Evolutionary conservation across 2,113 vertebrate species (phyloP), one percentile per base, ranked within the genome.

Genomic region (Rhinopomastus cyanomelas): DNA sequence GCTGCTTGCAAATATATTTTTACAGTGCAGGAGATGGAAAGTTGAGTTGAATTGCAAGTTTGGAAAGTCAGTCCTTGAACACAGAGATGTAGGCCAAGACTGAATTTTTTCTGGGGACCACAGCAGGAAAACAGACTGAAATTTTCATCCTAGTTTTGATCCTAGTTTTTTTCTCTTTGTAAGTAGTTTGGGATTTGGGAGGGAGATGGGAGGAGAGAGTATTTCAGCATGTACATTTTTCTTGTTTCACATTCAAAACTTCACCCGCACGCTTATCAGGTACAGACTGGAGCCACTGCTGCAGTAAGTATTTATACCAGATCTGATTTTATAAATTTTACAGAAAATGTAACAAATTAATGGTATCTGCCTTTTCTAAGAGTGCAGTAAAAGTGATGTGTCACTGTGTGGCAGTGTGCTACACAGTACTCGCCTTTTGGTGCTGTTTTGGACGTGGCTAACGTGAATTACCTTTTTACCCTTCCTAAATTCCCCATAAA

Each of bases 391-490:
- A 53, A 65, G 61, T 22, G 36, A 22, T 62, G 81, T 48, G 92
- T 79, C 95, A 76, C 95, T 39, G 90, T 78, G 95, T 95, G 95
- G 95, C 94, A 88, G 80, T 93, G 73, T 86, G 46, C 26, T 75
- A 92, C 79, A 60, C 26, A 1, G 42, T 76, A 91, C 80, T 79
- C 1, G 6, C 37, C 66, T 48, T 21, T 48, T 48, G 46, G 20
- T 42, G 20, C 6, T n/a, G 59, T 39, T 89, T 37, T 49, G 32
- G 15, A 61, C 61, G 12, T 71, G 59, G 18, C 15, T 78, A 36
- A 75, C 11, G 21, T 53, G 77, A 49, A 16, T 72, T 67, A 29
- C 13, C 7, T 30, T 72, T 84, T 88, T 21, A 29, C 2, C 5
- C 3, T 68, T 3, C 19, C 60, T 52, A 46, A 0, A 0, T 32